Evolutionary conservation across 2,888 invertebrate species (phyloP).

Genomic region (Zhuqinia jingwanae): DNA sequence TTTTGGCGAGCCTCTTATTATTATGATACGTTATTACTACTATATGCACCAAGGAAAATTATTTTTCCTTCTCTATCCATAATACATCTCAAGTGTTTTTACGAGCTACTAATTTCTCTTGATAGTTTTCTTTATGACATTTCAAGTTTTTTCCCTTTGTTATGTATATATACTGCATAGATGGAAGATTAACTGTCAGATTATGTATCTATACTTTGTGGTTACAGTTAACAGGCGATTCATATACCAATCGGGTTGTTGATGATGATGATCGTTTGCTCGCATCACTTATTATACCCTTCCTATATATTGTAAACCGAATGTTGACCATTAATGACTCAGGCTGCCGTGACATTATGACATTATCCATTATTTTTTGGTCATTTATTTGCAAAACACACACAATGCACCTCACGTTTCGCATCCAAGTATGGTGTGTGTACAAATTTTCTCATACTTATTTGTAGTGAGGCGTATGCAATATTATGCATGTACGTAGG

Average conservation of each 20-base stretch:
- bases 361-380: neutral
- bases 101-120: slow-evolving; percentile 22
- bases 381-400: neutral
- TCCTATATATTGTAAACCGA: neutral
- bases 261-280: too few species aligned
- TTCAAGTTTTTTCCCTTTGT: neutral
- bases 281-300: too few species aligned
- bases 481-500: neutral
- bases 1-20: neutral
- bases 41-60: neutral
- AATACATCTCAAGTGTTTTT: neutral
- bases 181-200: too few species aligned
- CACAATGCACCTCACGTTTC: neutral
- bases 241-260: too few species aligned
- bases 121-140: slow-evolving; percentile 15
- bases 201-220: too few species aligned
- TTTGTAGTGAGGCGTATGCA: too few species aligned
- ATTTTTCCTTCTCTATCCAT: neutral
- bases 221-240: too few species aligned
- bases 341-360: neutral
- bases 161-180: neutral
- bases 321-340: neutral
- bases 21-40: neutral
- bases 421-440: neutral
- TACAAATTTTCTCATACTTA: too few species aligned